A percentile compares a stretch with the other conserved stretches of the same genome.
Conservation (phyloP, 53 echinoderm and acorn worm genomes). For the Glandiceps talaboti region DNA sequence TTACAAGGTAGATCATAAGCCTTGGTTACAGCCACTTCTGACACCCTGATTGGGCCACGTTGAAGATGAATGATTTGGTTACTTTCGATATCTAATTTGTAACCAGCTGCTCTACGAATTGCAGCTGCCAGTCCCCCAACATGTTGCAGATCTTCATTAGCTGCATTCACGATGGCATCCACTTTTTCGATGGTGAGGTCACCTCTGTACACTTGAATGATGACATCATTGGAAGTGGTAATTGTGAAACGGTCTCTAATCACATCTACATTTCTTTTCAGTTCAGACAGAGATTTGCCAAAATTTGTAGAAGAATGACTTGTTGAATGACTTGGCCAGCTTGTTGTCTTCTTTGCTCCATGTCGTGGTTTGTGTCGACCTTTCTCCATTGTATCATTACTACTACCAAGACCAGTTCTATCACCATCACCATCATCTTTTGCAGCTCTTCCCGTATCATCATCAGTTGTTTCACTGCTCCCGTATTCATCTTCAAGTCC, state of each 20-base stretch:
- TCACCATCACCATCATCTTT: background rate
- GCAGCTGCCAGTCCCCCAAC: constrained; percentile 24
- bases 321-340: no score
- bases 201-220: constrained; percentile 8
- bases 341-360: background rate
- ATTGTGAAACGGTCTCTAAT: background rate
- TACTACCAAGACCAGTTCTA: background rate
- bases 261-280: no score
- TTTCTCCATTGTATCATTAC: background rate
- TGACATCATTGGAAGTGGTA: background rate
- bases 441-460: no score
- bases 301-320: no score
- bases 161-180: constrained; percentile 25
- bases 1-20: background rate
- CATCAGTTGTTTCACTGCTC: no score
- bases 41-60: background rate
- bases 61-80: background rate
- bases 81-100: constrained; percentile 2
- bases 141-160: constrained; percentile 1
- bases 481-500: background rate
- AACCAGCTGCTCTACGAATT: constrained; percentile 19
- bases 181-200: constrained; percentile 22
- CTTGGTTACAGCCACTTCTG: background rate
- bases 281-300: background rate
- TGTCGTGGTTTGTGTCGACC: background rate